Evolutionary conservation across 2,113 vertebrate genomes (phyloP).

Genomic region (Brevimyrus niger): DNA sequence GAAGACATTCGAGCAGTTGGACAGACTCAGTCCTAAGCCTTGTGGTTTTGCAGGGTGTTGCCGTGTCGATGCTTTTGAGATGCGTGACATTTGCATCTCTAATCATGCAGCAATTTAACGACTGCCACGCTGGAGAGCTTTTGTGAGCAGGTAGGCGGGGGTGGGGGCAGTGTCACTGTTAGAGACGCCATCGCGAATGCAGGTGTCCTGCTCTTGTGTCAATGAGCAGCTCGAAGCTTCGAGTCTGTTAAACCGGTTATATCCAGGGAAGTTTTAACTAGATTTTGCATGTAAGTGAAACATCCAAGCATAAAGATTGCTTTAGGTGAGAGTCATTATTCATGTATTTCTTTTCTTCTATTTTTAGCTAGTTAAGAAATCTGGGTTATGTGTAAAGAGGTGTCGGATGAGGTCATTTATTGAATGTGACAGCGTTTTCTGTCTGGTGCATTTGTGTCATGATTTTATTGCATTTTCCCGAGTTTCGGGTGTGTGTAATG

Average conservation of each 20-base stretch:
- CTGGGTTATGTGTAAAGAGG: not conserved
- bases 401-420: not conserved
- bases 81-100: not conserved
- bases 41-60: not conserved
- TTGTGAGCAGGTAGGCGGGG: not conserved
- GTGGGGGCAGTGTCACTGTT: not conserved
- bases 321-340: not conserved
- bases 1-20: not conserved
- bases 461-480: not conserved
- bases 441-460: not conserved
- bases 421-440: not conserved
- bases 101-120: not conserved
- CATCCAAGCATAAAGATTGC: not conserved
- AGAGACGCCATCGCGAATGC: not conserved
- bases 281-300: not conserved
- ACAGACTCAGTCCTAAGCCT: not conserved
- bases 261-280: not conserved
- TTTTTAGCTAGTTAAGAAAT: not conserved
- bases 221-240: not conserved
- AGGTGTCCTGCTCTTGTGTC: not conserved
- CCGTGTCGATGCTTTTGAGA: not conserved
- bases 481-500: not conserved
- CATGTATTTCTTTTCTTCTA: not conserved
- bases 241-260: not conserved
- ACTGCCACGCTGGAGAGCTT: not conserved